Conservation (phyloP, 1,140 invertebrate genomes). For the Trichonephila clavata region DNA sequence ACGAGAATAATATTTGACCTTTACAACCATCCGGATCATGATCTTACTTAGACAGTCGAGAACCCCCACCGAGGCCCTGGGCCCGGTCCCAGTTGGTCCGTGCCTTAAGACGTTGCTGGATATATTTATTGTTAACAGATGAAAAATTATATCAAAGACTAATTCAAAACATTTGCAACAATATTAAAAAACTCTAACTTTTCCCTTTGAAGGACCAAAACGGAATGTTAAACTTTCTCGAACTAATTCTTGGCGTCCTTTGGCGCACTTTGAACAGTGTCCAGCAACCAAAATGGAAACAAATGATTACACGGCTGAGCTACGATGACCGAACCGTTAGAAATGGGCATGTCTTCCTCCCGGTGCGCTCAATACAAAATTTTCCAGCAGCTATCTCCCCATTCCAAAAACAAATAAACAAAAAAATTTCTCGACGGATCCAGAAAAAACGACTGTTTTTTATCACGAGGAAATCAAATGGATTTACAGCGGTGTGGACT, state of each 20-base stretch:
- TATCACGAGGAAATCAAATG: constrained; percentile 44
- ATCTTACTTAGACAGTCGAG: no score
- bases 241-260: neutral
- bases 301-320: constrained; percentile 63
- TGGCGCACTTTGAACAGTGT: neutral
- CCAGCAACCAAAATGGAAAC: constrained; percentile 60
- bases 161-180: no score
- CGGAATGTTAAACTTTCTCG: no score
- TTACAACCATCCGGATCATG: no score
- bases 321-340: constrained; percentile 59
- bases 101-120: no score
- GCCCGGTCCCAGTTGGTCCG: no score
- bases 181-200: no score
- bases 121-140: no score
- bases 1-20: no score
- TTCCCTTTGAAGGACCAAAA: no score
- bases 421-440: neutral
- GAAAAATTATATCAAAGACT: no score
- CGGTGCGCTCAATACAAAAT: neutral
- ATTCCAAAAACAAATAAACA: neutral
- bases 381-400: constrained; percentile 19
- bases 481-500: constrained; percentile 31
- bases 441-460: constrained; percentile 24
- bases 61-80: no score
- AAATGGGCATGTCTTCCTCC: constrained; percentile 7